Evolutionary conservation across 2,797 vertebrate genomes (phyloP).

Genomic region (Eidolon dupreanum): DNA sequence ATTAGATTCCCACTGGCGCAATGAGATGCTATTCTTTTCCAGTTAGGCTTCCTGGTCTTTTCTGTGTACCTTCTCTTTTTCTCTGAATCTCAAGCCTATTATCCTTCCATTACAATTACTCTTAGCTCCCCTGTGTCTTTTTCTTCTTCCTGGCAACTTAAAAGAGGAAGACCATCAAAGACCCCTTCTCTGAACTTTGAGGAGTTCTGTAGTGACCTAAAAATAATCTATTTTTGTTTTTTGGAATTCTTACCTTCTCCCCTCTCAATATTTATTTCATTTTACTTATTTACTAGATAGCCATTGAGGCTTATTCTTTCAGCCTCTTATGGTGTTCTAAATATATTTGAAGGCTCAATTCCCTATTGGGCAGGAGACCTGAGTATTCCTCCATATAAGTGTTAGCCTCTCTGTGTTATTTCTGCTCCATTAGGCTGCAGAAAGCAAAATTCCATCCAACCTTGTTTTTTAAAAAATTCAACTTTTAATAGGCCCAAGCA

Average conservation of each 20-base stretch:
- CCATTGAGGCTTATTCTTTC: neutral
- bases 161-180: neutral
- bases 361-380: neutral
- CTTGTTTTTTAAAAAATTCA: neutral
- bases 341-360: neutral
- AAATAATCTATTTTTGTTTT: neutral
- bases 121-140: neutral
- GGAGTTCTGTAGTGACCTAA: neutral
- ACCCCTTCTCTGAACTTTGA: neutral
- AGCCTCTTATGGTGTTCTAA: neutral
- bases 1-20: neutral
- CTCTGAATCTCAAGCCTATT: neutral
- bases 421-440: neutral
- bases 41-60: neutral
- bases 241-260: neutral
- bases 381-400: neutral
- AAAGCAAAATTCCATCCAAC: neutral
- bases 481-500: neutral
- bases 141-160: neutral
- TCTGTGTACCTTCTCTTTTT: neutral
- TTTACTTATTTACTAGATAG: neutral
- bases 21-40: neutral
- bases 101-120: neutral
- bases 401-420: neutral
- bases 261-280: neutral